Evolutionary conservation across 2,888 invertebrate species (phyloP).

Genomic region (Catocala sponsa): DNA sequence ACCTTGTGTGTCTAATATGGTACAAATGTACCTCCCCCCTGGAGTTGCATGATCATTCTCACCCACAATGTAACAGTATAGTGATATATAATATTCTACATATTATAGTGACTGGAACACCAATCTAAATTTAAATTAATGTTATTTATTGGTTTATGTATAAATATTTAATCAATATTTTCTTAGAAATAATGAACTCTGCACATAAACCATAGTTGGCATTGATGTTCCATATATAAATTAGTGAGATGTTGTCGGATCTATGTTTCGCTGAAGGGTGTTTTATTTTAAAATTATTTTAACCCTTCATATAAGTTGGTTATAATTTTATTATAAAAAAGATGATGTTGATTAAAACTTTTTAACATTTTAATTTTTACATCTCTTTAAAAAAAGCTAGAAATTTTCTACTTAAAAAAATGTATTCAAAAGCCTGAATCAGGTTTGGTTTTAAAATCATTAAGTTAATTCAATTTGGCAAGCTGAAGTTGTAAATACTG

Average conservation of each 20-base stretch:
- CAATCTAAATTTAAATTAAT: conserved; percentile 51
- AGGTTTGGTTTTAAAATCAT: conserved; percentile 9
- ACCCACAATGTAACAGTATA: conserved; percentile 52
- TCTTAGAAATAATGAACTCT: conserved; percentile 25
- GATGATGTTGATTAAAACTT: background rate
- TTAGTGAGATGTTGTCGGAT: conserved; percentile 35
- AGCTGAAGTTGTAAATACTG: conserved; percentile 20
- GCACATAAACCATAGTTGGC: conserved; percentile 49
- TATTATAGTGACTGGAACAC: conserved; percentile 55
- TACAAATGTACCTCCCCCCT: conserved; percentile 13
- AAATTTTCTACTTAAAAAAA: background rate
- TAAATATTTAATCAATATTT: conserved; percentile 36
- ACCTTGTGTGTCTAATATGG: conserved; percentile 66
- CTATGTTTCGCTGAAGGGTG: conserved; percentile 3
- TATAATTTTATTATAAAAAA: background rate
- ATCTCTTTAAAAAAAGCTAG: background rate
- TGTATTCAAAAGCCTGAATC: conserved; percentile 1
- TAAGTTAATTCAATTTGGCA: conserved; percentile 11
- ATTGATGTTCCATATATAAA: conserved; percentile 42
- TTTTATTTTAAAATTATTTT: conserved; percentile 10
- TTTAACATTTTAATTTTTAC: background rate
- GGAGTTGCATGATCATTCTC: conserved; percentile 39
- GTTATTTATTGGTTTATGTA: conserved; percentile 51
- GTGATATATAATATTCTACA: conserved; percentile 53
- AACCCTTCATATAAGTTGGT: conserved; percentile 1